phyloP scores from a whole-genome alignment of 2,888 invertebrate genomes.

The Eilema sororculum region DNA sequence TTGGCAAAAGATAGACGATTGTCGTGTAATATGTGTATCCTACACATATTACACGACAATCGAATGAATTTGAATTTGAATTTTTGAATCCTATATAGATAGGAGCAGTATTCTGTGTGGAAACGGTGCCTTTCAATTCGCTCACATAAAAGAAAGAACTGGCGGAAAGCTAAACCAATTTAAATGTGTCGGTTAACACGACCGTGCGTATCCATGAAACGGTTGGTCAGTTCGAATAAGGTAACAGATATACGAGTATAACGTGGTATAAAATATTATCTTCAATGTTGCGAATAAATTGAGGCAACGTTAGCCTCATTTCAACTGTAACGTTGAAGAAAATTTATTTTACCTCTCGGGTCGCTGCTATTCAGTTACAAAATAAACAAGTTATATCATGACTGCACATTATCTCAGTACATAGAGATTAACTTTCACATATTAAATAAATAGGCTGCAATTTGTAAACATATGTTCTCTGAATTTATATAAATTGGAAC shows the following conservation, averaged over 20 bases:
- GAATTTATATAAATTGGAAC: constrained; percentile 65
- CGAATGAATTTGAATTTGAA: no score
- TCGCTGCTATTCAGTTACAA: not conserved
- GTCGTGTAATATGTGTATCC: no score
- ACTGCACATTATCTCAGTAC: constrained; percentile 31
- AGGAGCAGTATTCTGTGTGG: no score
- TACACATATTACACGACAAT: no score
- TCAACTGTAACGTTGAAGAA: not conserved
- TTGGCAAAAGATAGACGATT: no score
- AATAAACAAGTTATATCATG: not conserved
- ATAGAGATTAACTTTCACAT: constrained; percentile 37
- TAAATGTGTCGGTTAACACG: not conserved
- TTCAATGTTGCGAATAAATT: constrained; percentile 2
- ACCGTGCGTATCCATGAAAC: not conserved
- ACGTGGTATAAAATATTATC: not conserved
- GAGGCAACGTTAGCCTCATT: not conserved
- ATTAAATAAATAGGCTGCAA: constrained; percentile 44
- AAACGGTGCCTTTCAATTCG: no score
- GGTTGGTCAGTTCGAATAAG: not conserved
- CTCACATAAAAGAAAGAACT: not conserved
- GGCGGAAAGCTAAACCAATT: not conserved
- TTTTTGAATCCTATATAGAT: no score
- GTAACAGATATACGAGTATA: not conserved
- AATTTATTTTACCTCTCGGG: not conserved
- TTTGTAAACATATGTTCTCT: constrained; percentile 58